These are phyloP conservation scores for Pseudomyrmex concolor DNA, from an alignment of 1,140 invertebrate genomes.

Conservation along the genomic window DNA sequence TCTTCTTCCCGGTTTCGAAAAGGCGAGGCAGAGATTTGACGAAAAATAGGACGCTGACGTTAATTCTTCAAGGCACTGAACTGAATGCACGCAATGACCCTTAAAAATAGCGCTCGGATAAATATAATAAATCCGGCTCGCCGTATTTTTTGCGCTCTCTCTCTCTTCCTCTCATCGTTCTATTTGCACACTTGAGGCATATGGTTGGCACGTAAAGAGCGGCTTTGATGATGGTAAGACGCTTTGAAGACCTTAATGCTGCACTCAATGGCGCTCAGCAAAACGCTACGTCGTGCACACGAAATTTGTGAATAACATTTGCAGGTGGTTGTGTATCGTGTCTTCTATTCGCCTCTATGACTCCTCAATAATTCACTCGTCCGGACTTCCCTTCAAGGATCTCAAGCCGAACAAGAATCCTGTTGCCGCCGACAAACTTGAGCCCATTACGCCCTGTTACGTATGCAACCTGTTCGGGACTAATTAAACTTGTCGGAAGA, in stretches of 20 bases:
- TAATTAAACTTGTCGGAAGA: conserved; percentile 62
- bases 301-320: conserved; percentile 52
- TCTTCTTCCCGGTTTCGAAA: conserved; percentile 28
- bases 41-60: conserved; percentile 49
- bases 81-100: conserved; percentile 21
- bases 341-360: conserved; percentile 4
- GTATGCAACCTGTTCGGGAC: conserved; percentile 53
- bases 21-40: conserved; percentile 2
- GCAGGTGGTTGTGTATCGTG: not conserved
- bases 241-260: conserved; percentile 6
- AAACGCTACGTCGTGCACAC: conserved; percentile 27
- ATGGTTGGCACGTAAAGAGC: conserved; percentile 41
- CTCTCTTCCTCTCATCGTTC: conserved; percentile 17
- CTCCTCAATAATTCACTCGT: conserved; percentile 41
- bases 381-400: conserved; percentile 22
- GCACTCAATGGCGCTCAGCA: conserved; percentile 7
- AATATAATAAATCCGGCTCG: conserved; percentile 50
- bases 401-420: conserved; percentile 45
- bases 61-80: conserved; percentile 55
- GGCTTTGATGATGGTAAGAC: conserved; percentile 43
- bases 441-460: conserved; percentile 46
- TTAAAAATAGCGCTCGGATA: conserved; percentile 49
- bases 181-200: conserved; percentile 36
- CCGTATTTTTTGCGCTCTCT: conserved; percentile 21
- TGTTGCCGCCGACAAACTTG: conserved; percentile 45